Conservation (phyloP, 92 coral and sea anemone genomes). For the Porites rus region DNA sequence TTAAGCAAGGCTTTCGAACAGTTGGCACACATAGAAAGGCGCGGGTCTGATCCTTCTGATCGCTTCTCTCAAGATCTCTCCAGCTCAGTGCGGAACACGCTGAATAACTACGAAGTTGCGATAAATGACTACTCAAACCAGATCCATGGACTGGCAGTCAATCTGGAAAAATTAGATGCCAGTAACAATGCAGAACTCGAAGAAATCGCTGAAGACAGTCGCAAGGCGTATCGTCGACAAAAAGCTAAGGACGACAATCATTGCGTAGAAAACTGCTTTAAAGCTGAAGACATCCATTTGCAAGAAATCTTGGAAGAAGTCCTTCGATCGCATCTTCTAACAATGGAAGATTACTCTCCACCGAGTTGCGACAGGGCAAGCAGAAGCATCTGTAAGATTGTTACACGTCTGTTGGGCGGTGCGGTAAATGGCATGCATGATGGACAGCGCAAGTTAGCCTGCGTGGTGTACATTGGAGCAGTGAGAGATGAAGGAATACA, state of each 20-base stretch:
- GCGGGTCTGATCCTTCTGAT: conserved; percentile 28
- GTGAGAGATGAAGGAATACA: conserved; percentile 62
- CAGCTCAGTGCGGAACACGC: too few relatives aligned
- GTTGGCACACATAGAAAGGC: not conserved
- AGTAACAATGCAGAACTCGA: not conserved
- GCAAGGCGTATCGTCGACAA: not conserved
- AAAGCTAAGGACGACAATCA: not conserved
- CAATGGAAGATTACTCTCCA: conserved; percentile 29
- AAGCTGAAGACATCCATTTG: conserved; percentile 36
- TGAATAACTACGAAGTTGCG: not conserved
- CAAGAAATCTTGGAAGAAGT: conserved; percentile 39
- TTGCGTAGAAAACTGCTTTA: not conserved
- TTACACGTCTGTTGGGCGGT: conserved; percentile 23
- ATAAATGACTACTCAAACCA: conserved; percentile 34
- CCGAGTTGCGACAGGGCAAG: conserved; percentile 37
- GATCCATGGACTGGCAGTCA: conserved; percentile 29
- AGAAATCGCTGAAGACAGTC: too few relatives aligned
- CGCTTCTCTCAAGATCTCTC: not conserved
- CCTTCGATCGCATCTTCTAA: conserved; percentile 38
- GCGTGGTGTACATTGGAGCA: conserved; percentile 76
- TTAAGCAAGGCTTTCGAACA: conserved; percentile 20
- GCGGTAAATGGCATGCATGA: not conserved
- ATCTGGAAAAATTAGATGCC: conserved; percentile 11
- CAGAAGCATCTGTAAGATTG: conserved; percentile 27
- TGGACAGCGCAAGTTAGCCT: conserved; percentile 52